These are phyloP conservation scores for Ageneiosus marmoratus DNA, from an alignment of 2,113 vertebrate genomes.

Conservation along the genomic window DNA sequence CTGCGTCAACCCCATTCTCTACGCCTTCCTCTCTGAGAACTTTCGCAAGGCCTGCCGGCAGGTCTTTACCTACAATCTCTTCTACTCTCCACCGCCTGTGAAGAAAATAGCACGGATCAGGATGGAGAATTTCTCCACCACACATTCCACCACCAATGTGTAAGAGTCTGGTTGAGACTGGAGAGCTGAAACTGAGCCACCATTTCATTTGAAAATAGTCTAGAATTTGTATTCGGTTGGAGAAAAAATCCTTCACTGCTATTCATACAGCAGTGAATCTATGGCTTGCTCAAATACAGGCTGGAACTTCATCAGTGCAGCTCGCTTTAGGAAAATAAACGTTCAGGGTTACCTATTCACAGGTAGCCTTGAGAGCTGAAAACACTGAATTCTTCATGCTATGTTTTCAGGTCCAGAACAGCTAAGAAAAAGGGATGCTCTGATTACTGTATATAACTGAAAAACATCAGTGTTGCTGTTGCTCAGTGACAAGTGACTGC, in stretches of 20 bases:
- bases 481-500: not conserved
- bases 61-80: constrained; percentile 67
- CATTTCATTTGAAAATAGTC: not conserved
- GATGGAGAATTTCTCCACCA: constrained; percentile 79
- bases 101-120: constrained; percentile 69
- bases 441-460: not conserved
- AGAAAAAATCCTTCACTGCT: not conserved
- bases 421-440: not conserved
- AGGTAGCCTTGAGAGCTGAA: not conserved
- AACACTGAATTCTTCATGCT: not conserved
- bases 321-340: not conserved
- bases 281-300: not conserved
- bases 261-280: not conserved
- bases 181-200: constrained; percentile 17
- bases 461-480: not conserved
- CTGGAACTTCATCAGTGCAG: not conserved
- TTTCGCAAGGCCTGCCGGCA: constrained; percentile 78
- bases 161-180: constrained; percentile 31
- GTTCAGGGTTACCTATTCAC: not conserved
- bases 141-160: constrained; percentile 69
- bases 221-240: not conserved
- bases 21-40: constrained; percentile 82
- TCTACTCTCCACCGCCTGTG: constrained; percentile 33
- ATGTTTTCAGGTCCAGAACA: not conserved
- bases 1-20: constrained; percentile 83